Percentiles rank a stretch among this genome's conserved stretches.
Conservation (phyloP, 1,140 invertebrate genomes). For the Bombus confusus region DNA sequence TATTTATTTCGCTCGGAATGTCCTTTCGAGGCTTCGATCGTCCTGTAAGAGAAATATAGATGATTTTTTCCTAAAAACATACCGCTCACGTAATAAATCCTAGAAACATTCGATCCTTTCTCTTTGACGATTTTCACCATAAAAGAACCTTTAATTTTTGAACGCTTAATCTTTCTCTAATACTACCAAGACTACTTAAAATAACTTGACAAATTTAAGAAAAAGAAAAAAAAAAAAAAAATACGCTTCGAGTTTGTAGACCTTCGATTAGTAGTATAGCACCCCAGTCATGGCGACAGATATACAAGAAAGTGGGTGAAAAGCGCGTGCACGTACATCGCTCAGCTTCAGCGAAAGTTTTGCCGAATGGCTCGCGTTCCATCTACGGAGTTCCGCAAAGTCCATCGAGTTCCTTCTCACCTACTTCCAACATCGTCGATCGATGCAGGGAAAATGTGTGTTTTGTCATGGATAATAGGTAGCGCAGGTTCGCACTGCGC, state of each 20-base stretch:
- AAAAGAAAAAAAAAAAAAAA: not conserved
- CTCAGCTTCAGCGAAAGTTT: not conserved
- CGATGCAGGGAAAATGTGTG: not conserved
- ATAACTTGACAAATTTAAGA: not conserved
- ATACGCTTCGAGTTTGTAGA: not conserved
- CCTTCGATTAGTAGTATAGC: not conserved
- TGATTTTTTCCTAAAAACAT: not conserved
- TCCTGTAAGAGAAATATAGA: not conserved
- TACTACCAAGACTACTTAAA: too few species aligned
- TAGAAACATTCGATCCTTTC: not conserved
- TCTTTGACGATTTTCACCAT: not conserved
- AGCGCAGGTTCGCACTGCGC: not conserved
- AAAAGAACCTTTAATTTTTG: too few species aligned
- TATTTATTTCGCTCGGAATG: too few species aligned
- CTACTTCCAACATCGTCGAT: not conserved
- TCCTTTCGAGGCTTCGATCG: too few species aligned
- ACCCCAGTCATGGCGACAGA: slow-evolving; percentile 4
- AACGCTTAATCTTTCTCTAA: too few species aligned
- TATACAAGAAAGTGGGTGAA: slow-evolving; percentile 28
- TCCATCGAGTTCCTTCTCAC: not conserved
- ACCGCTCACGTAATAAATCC: not conserved
- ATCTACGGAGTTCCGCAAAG: not conserved
- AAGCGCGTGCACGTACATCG: slow-evolving; percentile 11
- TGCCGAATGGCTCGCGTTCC: slow-evolving; percentile 60
- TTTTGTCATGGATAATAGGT: slow-evolving; percentile 28